Conservation (phyloP, 2,888 invertebrate genomes). For the Hoplodrina blanda region DNA sequence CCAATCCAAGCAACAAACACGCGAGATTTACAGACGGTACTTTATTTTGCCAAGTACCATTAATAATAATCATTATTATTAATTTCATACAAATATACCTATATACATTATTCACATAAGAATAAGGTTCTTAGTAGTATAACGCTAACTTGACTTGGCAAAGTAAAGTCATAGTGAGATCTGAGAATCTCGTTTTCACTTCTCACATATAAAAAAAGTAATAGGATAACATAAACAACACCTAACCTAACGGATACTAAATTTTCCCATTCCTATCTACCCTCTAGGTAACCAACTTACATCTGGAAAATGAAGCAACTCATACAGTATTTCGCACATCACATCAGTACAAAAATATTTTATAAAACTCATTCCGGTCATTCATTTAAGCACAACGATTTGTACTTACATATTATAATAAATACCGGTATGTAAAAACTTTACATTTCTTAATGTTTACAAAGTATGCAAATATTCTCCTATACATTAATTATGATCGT, state of each 20-base stretch:
- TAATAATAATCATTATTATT: too few relatives aligned
- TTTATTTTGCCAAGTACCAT: neutral
- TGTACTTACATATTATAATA: neutral
- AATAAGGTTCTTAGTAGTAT: too few relatives aligned
- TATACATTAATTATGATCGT: neutral
- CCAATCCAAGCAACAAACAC: constrained; percentile 6
- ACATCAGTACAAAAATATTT: constrained; percentile 37
- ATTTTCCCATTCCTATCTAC: constrained; percentile 13
- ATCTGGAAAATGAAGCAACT: constrained; percentile 16
- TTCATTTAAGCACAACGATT: neutral
- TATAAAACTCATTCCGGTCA: neutral
- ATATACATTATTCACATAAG: too few relatives aligned
- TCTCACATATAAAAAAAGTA: constrained; percentile 7
- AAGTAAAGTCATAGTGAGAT: neutral
- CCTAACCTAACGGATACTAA: constrained; percentile 10
- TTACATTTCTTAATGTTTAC: neutral
- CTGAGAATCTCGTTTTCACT: neutral
- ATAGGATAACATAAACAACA: constrained; percentile 22
- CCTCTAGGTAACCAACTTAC: neutral
- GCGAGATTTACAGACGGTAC: neutral
- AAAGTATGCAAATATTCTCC: too few relatives aligned
- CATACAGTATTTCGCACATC: constrained; percentile 6
- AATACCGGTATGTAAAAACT: neutral
- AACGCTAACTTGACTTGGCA: neutral
- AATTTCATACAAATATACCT: too few relatives aligned